Conservation (phyloP, 2,888 invertebrate genomes). For the Entomobrya proxima region DNA sequence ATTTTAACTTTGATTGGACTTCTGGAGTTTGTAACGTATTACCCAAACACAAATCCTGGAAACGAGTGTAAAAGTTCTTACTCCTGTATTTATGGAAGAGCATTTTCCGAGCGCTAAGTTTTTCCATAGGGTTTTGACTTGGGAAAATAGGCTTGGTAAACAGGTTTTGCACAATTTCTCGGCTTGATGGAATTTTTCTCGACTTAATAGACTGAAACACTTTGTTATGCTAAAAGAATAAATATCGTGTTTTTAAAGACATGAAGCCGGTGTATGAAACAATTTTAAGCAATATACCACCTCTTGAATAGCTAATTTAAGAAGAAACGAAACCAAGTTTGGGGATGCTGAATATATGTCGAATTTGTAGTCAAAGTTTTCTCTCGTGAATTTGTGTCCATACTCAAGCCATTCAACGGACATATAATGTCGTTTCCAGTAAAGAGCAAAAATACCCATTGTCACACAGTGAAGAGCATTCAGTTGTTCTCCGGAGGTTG, state of each 20-base stretch:
- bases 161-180: no score
- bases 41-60: background rate
- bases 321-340: background rate
- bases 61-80: background rate
- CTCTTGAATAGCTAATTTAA: no score
- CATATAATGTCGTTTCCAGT: background rate
- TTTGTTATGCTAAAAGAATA: no score
- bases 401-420: slow-evolving; percentile 9
- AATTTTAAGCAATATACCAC: no score
- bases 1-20: background rate
- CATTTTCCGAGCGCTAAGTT: background rate
- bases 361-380: background rate
- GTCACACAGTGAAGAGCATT: background rate
- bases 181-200: no score
- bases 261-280: no score
- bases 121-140: background rate
- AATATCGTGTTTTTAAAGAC: no score
- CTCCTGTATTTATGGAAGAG: background rate
- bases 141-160: no score
- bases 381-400: background rate
- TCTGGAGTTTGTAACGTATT: background rate
- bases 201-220: no score
- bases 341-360: background rate
- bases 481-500: background rate
- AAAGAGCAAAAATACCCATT: background rate